Percentiles rank a stretch among this genome's conserved stretches.
Evolutionary conservation across 2,888 invertebrate genomes (phyloP).

Genomic region (Germaria angustata): DNA sequence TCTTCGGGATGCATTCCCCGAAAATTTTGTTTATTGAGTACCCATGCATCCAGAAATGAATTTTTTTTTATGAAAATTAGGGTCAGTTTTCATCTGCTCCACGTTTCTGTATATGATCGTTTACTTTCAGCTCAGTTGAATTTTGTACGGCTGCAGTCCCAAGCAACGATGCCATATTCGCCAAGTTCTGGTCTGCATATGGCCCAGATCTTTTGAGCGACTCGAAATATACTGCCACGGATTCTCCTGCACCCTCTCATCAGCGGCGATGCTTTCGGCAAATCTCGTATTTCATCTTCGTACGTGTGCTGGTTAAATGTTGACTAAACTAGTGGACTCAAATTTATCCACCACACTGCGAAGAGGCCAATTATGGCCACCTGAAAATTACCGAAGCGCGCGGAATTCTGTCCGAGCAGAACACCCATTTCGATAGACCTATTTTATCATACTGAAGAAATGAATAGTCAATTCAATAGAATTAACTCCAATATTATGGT

Average conservation of each 20-base stretch:
- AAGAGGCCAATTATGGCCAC: not conserved
- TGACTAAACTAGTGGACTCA: not conserved
- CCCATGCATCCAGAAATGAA: too few relatives aligned
- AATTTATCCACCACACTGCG: not conserved
- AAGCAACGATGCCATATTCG: not conserved
- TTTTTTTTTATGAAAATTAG: too few relatives aligned
- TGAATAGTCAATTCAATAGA: too few relatives aligned
- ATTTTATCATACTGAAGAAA: too few relatives aligned
- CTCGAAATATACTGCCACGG: not conserved
- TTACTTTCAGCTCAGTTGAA: not conserved
- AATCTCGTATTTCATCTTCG: not conserved
- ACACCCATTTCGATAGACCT: not conserved
- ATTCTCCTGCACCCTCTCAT: not conserved
- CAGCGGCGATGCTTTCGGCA: not conserved
- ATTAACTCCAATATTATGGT: too few relatives aligned
- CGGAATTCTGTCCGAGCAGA: not conserved
- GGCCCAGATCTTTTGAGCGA: not conserved
- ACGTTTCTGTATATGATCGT: too few relatives aligned
- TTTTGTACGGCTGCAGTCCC: not conserved
- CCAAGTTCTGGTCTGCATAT: not conserved
- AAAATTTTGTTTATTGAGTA: too few relatives aligned
- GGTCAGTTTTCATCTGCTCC: not conserved
- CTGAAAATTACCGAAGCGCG: not conserved
- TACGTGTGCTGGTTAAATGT: not conserved
- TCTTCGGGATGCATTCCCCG: not conserved